These are phyloP conservation scores for Watsonalla binaria DNA, from an alignment of 2,888 invertebrate genomes.

Conservation along the genomic window DNA sequence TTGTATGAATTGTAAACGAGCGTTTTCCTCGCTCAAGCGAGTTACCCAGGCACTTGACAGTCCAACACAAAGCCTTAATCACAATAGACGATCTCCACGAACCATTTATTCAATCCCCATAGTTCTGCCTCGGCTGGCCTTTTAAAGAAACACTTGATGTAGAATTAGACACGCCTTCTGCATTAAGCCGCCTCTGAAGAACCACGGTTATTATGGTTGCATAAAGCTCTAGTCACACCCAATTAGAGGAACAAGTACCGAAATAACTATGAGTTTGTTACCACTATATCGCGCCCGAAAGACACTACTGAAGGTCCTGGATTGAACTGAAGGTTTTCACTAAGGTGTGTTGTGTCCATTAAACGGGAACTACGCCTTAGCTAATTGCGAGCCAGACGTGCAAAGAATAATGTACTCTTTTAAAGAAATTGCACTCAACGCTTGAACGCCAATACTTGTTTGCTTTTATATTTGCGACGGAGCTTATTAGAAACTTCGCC, in stretches of 20 bases:
- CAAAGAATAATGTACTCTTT: conserved; percentile 46
- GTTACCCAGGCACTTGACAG: conserved; percentile 6
- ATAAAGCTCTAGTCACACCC: conserved; percentile 22
- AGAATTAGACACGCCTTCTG: conserved; percentile 53
- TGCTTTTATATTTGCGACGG: conserved; percentile 8
- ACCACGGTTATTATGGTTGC: conserved; percentile 40
- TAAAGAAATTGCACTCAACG: conserved; percentile 24
- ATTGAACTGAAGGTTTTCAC: too few species aligned
- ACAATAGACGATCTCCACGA: conserved; percentile 13
- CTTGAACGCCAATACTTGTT: conserved; percentile 17
- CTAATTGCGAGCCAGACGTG: conserved; percentile 57
- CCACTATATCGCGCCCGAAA: too few species aligned
- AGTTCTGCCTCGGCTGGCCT: conserved; percentile 15
- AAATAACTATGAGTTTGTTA: not conserved
- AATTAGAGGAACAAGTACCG: not conserved
- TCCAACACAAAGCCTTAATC: conserved; percentile 11
- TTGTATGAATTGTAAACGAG: conserved; percentile 2
- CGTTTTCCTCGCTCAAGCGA: conserved; percentile 1
- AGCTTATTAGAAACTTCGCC: conserved; percentile 2
- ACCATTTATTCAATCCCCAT: conserved; percentile 23
- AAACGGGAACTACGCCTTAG: conserved; percentile 19
- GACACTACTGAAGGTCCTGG: too few species aligned
- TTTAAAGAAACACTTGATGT: conserved; percentile 46
- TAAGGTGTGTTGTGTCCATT: not conserved
- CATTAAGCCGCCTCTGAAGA: conserved; percentile 39